A percentile compares a stretch with the other conserved stretches of the same genome.
Evolutionary conservation across 2,888 invertebrate genomes (phyloP).

Genomic region (Lasius platythorax): DNA sequence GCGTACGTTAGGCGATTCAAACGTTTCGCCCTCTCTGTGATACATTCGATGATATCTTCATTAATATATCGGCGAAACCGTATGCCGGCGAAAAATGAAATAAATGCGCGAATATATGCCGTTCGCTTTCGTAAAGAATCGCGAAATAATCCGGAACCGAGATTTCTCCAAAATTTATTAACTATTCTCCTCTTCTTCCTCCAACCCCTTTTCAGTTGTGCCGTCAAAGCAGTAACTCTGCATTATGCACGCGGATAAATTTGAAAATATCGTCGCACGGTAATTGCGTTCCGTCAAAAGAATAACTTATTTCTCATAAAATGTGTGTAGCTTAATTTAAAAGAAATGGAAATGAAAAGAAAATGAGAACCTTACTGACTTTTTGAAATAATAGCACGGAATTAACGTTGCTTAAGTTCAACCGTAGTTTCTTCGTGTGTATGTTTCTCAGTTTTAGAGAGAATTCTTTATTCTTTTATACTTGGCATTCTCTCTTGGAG

Average conservation of each 20-base stretch:
- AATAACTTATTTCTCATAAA: constrained; percentile 16
- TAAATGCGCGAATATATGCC: neutral
- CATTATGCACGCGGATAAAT: constrained; percentile 27
- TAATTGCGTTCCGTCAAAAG: neutral
- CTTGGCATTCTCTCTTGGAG: neutral
- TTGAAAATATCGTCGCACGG: neutral
- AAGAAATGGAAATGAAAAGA: neutral
- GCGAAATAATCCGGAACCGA: constrained; percentile 28
- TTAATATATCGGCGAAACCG: constrained; percentile 40
- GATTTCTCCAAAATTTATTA: constrained; percentile 11
- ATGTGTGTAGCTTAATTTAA: neutral
- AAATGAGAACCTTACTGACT: neutral
- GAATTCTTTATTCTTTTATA: constrained; percentile 10
- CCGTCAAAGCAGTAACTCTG: constrained; percentile 13
- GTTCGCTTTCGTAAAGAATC: constrained; percentile 48
- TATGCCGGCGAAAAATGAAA: constrained; percentile 1
- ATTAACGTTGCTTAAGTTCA: constrained; percentile 17
- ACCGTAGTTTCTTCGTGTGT: neutral
- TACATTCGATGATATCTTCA: neutral
- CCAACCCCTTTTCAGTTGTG: neutral
- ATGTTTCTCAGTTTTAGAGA: neutral
- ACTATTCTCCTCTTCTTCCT: neutral
- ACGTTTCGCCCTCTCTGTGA: neutral
- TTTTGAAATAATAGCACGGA: constrained; percentile 1
- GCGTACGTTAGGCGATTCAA: neutral